These are phyloP conservation scores for Cebus imitator DNA, from an alignment of 2,113 vertebrate genomes.

Conservation along the genomic window DNA sequence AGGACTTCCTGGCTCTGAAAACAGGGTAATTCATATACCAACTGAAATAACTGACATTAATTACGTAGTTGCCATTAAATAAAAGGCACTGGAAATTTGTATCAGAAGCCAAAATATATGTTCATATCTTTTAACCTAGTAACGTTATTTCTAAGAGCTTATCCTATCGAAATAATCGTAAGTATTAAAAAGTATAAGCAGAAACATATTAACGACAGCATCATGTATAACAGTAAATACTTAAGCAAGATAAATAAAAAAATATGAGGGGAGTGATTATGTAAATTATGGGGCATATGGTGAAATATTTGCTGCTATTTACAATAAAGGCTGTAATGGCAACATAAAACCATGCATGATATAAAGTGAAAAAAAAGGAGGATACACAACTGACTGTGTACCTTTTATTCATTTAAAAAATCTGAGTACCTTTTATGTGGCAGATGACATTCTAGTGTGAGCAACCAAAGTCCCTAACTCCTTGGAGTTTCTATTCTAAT, in stretches of 20 bases:
- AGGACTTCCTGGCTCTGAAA: constrained; percentile 24
- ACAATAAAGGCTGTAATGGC: background rate
- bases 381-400: background rate
- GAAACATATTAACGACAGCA: background rate
- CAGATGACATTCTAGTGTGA: background rate
- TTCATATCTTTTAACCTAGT: background rate
- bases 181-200: background rate
- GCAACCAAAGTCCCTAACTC: background rate
- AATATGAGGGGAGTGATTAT: background rate
- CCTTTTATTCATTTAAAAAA: background rate
- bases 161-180: background rate
- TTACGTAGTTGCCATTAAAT: constrained; percentile 33
- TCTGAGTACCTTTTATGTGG: background rate
- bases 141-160: background rate
- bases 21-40: background rate
- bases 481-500: background rate
- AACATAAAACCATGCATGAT: background rate
- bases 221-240: background rate
- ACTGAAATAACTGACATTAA: constrained; percentile 50
- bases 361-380: background rate
- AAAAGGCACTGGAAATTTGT: background rate
- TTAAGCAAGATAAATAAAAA: background rate
- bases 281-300: background rate
- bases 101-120: background rate
- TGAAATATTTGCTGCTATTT: background rate